phyloP scores from a whole-genome alignment of 2,888 invertebrate genomes.

The Gerris lacustris region DNA sequence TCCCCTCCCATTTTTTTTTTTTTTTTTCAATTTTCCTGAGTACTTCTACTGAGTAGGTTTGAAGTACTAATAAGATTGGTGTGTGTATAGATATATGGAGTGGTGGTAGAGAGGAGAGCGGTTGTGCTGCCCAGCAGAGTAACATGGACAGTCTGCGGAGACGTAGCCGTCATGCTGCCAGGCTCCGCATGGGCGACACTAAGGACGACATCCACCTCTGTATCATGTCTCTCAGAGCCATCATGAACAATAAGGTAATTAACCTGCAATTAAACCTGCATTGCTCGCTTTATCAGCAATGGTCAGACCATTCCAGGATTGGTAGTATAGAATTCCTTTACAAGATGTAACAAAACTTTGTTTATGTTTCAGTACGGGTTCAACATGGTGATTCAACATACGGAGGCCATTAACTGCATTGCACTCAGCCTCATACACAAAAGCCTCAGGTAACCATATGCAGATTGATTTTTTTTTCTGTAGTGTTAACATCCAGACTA shows the following conservation, averaged over 20 bases:
- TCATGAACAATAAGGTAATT: conserved; percentile 94
- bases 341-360: background rate
- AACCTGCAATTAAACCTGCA: background rate
- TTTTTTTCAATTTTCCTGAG: no score
- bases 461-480: background rate
- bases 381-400: conserved; percentile 96
- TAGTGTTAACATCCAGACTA: background rate
- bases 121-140: conserved; percentile 43
- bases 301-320: no score
- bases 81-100: background rate
- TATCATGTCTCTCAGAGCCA: conserved; percentile 96
- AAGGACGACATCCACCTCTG: conserved; percentile 98
- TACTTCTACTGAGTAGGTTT: no score
- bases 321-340: no score
- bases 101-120: conserved; percentile 3
- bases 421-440: conserved; percentile 93
- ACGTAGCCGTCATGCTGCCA: conserved; percentile 70
- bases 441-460: conserved; percentile 55
- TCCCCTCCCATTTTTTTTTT: no score
- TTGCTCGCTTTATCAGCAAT: no score
- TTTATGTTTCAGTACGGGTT: conserved; percentile 72
- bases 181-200: conserved; percentile 86
- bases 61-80: no score
- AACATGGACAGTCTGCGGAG: conserved; percentile 44
- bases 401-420: conserved; percentile 96